Base-by-base conservation (phyloP, 2,888 invertebrate genomes). In the Ormyrus rosae region DNA sequence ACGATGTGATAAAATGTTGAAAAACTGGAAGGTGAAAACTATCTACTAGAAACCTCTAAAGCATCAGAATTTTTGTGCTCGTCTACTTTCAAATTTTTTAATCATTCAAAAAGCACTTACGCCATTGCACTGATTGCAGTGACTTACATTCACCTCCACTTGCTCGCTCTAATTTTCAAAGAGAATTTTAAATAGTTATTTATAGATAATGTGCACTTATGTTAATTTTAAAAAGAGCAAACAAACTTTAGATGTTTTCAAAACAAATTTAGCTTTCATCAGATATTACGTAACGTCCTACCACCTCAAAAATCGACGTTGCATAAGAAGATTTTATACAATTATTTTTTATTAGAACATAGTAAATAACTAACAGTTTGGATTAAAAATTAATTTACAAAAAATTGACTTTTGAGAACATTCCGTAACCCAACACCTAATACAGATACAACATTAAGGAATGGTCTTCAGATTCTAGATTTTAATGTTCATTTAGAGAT, bases 51-150 rank as follows among this genome's bases (percentile, higher is more conserved):
- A 19, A 65, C n/a, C 19, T 19, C 10, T 6, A 67, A 65, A 65
- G 58, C 11, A n/a, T n/a, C 61, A 34, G 34, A 34, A 34, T 34
- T 34, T 34, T 34, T 55, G n/a, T 64, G 55, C 60, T 34, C 48
- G 53, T 74, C 56, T 65, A 63, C 11, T 55, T 55, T 76, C 34
- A 45, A 74, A 74, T 50, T 61, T 50, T 53, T 74, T 71, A 75
- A 73, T 77, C 60, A 58, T 64, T 79, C 77, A 72, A 79, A 64
- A 80, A 71, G 56, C 78, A 90, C 90, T 90, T 90, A 90, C 90
- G 82, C 88, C 89, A 81, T 90, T 89, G 85, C 90, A 90, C 84
- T 89, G 90, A 84, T 89, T 89, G 84, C 90, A 90, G 84, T 89
- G 89, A 88, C 87, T 88, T 87, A 88, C 85, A 85, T 86, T 89